Evolutionary conservation across 2,797 vertebrate genomes (phyloP).

Genomic region (Mormyrops boulengeri): DNA sequence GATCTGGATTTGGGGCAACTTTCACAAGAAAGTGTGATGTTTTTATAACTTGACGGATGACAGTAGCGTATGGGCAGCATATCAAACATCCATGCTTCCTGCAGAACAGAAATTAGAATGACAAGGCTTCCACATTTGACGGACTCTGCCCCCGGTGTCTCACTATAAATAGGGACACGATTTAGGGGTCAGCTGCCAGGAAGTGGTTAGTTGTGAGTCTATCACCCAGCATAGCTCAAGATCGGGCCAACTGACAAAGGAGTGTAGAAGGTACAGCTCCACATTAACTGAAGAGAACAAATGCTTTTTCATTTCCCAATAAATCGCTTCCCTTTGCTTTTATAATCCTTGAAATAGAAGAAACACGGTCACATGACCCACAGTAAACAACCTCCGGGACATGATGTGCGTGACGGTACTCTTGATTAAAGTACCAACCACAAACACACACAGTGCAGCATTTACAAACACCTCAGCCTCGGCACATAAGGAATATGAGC

Average conservation of each 20-base stretch:
- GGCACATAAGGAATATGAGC: not conserved
- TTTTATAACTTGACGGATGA: not conserved
- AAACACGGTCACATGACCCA: not conserved
- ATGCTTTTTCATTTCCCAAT: not conserved
- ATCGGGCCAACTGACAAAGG: not conserved
- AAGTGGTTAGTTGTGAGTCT: not conserved
- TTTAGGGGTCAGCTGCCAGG: conserved; percentile 7
- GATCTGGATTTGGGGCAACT: not conserved
- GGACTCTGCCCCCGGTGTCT: not conserved
- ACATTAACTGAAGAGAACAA: not conserved
- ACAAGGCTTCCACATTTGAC: not conserved
- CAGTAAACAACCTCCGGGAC: not conserved
- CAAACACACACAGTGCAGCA: not conserved
- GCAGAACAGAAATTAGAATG: not conserved
- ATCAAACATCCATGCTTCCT: not conserved
- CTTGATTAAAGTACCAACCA: not conserved
- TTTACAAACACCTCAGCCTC: not conserved
- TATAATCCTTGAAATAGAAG: not conserved
- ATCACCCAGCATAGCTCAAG: not conserved
- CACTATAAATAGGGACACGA: not conserved
- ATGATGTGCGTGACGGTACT: not conserved
- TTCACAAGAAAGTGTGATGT: not conserved
- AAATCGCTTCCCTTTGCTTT: not conserved
- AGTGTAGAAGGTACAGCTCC: not conserved
- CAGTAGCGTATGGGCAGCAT: not conserved